Evolutionary conservation across 2,888 invertebrate genomes (phyloP).

Genomic region (Lottia gigantea): DNA sequence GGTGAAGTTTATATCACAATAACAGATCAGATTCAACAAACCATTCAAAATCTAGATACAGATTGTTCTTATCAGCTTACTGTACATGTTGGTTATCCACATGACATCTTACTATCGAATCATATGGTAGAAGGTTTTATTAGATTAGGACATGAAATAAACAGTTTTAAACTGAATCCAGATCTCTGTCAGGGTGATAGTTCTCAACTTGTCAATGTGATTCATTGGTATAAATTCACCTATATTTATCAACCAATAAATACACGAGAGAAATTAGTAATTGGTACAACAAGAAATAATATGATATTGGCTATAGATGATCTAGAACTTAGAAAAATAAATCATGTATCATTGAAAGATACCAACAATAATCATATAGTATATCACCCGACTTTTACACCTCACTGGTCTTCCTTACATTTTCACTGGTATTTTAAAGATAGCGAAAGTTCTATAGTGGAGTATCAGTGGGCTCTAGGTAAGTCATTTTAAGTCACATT

Average conservation of each 20-base stretch:
- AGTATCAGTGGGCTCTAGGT: conserved; percentile 30
- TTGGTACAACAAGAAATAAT: neutral
- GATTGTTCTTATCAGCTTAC: conserved; percentile 14
- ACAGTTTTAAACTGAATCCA: conserved; percentile 27
- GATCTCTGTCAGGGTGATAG: conserved; percentile 23
- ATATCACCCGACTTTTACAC: conserved; percentile 20
- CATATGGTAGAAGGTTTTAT: conserved; percentile 25
- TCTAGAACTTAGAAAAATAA: conserved; percentile 10
- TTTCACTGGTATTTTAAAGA: conserved; percentile 28
- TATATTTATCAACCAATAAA: neutral
- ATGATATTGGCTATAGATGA: conserved; percentile 20
- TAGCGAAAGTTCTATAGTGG: conserved; percentile 19
- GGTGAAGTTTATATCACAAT: neutral
- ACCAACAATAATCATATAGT: neutral
- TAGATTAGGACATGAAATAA: conserved; percentile 23
- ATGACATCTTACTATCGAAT: conserved; percentile 7
- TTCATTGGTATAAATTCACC: conserved; percentile 26
- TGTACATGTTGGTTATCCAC: conserved; percentile 22
- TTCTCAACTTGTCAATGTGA: conserved; percentile 19
- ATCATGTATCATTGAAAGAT: conserved; percentile 12
- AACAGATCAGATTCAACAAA: conserved; percentile 3
- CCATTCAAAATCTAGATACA: neutral
- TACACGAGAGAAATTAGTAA: neutral
- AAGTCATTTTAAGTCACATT: neutral
- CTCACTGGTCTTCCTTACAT: conserved; percentile 27